Conservation (phyloP, 1,140 invertebrate species). For the Drosophila baimaii region DNA sequence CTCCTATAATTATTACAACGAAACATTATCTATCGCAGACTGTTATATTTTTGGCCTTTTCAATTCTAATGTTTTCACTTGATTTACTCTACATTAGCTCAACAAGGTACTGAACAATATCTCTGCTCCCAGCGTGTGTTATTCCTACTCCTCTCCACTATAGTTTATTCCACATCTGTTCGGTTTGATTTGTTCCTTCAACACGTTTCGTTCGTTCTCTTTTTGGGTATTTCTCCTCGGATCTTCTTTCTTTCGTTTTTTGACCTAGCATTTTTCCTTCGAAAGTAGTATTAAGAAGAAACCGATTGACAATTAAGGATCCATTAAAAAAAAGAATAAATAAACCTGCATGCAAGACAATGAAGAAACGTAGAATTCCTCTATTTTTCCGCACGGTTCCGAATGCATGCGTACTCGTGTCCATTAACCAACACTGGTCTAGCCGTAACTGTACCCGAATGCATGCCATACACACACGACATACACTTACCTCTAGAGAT, state of each 20-base stretch:
- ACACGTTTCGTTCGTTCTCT: constrained; percentile 59
- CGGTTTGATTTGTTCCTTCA: constrained; percentile 59
- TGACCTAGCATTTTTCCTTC: constrained; percentile 6
- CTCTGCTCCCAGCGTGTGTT: constrained; percentile 56
- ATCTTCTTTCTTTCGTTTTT: constrained; percentile 31
- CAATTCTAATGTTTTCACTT: constrained; percentile 85
- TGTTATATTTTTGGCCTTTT: constrained; percentile 85
- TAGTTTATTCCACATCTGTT: constrained; percentile 60
- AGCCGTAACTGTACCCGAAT: constrained; percentile 31
- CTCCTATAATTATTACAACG: constrained; percentile 62
- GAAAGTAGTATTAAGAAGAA: constrained; percentile 11
- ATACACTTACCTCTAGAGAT: constrained; percentile 17
- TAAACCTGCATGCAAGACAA: constrained; percentile 15
- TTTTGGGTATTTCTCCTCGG: constrained; percentile 49
- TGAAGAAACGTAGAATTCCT: constrained; percentile 27
- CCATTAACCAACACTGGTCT: constrained; percentile 40
- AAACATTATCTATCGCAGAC: constrained; percentile 76
- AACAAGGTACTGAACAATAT: constrained; percentile 79
- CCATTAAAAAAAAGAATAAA: constrained; percentile 2
- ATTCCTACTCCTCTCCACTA: constrained; percentile 59
- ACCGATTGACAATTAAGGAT: constrained; percentile 22
- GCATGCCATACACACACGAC: constrained; percentile 44
- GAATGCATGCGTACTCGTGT: constrained; percentile 39
- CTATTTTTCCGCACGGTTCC: constrained; percentile 37
- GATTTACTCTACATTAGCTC: constrained; percentile 85